phyloP scores from a whole-genome alignment of 2,113 vertebrate species.

The Theristicus caerulescens region DNA sequence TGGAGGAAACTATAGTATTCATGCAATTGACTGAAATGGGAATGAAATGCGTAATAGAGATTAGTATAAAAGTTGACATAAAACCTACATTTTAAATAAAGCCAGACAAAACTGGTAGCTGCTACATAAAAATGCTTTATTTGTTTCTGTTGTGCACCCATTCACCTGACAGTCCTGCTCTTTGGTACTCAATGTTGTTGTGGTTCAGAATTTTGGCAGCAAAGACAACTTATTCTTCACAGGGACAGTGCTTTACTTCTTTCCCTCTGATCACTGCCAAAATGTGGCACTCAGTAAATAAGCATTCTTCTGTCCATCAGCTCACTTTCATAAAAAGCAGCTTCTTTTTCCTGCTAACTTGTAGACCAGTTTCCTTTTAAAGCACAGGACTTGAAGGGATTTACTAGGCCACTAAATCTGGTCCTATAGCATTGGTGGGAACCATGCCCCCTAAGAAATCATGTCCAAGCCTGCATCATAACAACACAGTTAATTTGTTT shows the following conservation, averaged over 20 bases:
- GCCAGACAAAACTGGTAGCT: background rate
- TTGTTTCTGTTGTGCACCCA: background rate
- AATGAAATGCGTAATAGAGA: background rate
- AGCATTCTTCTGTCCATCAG: background rate
- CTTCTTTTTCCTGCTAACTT: background rate
- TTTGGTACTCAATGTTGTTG: fast-evolving
- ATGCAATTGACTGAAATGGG: background rate
- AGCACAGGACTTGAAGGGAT: background rate
- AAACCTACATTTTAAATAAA: background rate
- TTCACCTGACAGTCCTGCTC: background rate
- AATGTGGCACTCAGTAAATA: background rate
- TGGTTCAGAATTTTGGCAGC: background rate
- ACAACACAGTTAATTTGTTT: background rate
- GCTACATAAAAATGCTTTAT: background rate
- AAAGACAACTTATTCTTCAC: background rate
- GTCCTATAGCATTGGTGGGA: background rate
- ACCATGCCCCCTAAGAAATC: background rate
- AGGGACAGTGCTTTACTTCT: background rate
- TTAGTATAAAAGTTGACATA: background rate
- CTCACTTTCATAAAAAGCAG: background rate
- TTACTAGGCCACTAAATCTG: background rate
- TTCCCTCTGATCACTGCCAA: background rate
- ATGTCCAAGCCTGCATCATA: background rate
- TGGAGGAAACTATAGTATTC: conserved; percentile 25
- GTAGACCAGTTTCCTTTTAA: background rate